Evolutionary conservation across 23 tunicate genomes (phyloP).

Genomic region (Styela plicata): DNA sequence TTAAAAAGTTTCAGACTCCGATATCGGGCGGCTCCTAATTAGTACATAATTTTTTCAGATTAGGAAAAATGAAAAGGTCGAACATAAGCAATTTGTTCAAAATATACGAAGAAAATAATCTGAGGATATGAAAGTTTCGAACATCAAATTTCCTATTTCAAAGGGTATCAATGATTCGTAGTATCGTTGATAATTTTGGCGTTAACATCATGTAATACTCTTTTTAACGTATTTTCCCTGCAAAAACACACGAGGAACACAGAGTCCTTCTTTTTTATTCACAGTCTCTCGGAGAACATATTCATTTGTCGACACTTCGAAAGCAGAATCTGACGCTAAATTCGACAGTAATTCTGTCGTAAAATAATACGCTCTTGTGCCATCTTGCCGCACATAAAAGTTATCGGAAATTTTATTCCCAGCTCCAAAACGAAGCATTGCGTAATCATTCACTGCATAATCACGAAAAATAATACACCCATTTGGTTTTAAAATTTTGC

Average conservation of each 20-base stretch:
- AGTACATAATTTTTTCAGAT: too few relatives aligned
- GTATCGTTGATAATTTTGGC: too few relatives aligned
- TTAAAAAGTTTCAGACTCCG: too few relatives aligned
- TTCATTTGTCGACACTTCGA: constrained; percentile 45
- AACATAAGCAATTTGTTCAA: too few relatives aligned
- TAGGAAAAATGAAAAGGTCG: too few relatives aligned
- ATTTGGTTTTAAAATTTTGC: constrained; percentile 69
- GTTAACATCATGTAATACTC: too few relatives aligned
- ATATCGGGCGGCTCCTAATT: too few relatives aligned
- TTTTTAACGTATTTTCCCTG: constrained; percentile 74
- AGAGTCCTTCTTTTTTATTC: constrained; percentile 73
- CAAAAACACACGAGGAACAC: constrained; percentile 82
- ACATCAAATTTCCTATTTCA: too few relatives aligned
- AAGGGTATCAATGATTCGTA: too few relatives aligned
- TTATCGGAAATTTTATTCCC: constrained; percentile 86
- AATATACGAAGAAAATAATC: too few relatives aligned
- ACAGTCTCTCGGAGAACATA: constrained; percentile 77
- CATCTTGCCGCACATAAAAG: constrained; percentile 96
- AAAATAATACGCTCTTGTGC: constrained; percentile 95
- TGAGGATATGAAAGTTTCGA: too few relatives aligned
- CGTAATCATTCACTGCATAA: constrained; percentile 94
- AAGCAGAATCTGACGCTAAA: constrained; percentile 39
- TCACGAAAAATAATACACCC: constrained; percentile 82
- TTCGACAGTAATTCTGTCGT: constrained; percentile 39
- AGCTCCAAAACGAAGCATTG: constrained; percentile 84